These are phyloP conservation scores for Lissonota sp. DNA, from an alignment of 2,888 invertebrate species.

Conservation along the genomic window DNA sequence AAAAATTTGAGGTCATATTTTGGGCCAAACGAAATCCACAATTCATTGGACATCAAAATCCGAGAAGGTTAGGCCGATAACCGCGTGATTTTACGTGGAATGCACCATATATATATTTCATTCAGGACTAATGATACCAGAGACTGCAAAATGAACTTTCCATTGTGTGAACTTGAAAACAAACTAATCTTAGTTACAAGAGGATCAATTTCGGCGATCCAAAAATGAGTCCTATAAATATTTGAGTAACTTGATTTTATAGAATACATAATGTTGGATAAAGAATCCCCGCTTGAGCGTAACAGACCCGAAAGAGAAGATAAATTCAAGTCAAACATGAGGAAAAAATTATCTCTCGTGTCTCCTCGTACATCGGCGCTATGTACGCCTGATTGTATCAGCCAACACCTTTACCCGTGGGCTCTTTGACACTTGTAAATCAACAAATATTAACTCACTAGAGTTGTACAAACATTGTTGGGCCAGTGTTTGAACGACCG, in stretches of 20 bases:
- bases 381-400: slow-evolving; percentile 65
- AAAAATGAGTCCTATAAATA: slow-evolving; percentile 52
- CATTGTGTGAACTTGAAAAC: background rate
- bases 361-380: slow-evolving; percentile 49
- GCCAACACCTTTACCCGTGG: slow-evolving; percentile 73
- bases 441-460: slow-evolving; percentile 76
- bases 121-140: background rate
- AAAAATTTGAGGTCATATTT: no score
- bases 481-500: slow-evolving; percentile 69
- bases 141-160: background rate
- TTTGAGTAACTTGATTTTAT: slow-evolving; percentile 41
- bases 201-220: slow-evolving; percentile 7
- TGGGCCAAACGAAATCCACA: no score
- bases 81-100: no score
- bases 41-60: no score
- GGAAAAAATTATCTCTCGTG: slow-evolving; percentile 49
- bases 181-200: slow-evolving; percentile 15
- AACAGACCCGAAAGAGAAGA: slow-evolving; percentile 13
- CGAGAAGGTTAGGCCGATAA: no score
- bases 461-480: slow-evolving; percentile 69
- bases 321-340: slow-evolving; percentile 44
- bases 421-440: slow-evolving; percentile 77
- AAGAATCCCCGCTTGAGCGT: slow-evolving; percentile 3
- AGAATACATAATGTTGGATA: slow-evolving; percentile 22
- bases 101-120: no score